Evolutionary conservation across 1,140 invertebrate species (phyloP).

Genomic region (Chrysoperla carnea): DNA sequence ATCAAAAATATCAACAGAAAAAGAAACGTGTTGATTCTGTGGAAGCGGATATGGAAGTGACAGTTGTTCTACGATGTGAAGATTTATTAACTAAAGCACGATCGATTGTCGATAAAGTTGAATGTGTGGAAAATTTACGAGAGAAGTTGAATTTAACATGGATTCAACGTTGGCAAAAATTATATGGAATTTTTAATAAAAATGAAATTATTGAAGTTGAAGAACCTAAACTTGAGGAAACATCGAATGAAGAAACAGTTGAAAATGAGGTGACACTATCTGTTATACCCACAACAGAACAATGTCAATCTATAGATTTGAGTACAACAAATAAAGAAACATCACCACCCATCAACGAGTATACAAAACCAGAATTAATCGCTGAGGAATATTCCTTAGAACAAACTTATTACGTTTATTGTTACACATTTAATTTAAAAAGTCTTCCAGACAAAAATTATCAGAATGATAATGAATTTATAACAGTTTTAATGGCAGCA

Average conservation of each 20-base stretch:
- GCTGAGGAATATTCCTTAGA: background rate
- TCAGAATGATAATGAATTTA: constrained; percentile 13
- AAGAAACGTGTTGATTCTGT: background rate
- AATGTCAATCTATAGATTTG: background rate
- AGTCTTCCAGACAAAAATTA: background rate
- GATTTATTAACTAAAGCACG: background rate
- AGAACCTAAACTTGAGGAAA: background rate
- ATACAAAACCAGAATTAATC: background rate
- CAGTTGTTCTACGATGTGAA: background rate
- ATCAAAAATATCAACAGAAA: background rate
- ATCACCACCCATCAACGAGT: background rate
- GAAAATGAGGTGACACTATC: background rate
- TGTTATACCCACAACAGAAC: background rate
- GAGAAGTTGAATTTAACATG: background rate
- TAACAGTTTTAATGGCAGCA: constrained; percentile 30
- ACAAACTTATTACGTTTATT: background rate
- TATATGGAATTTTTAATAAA: background rate
- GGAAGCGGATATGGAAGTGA: background rate
- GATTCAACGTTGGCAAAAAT: background rate
- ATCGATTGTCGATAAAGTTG: background rate
- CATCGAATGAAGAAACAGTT: background rate
- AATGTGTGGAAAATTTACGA: background rate
- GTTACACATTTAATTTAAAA: background rate
- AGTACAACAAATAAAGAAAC: background rate
- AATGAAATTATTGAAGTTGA: background rate